Evolutionary conservation across 2,797 vertebrate genomes (phyloP).

Genomic region (Sphenopsis melanotis): DNA sequence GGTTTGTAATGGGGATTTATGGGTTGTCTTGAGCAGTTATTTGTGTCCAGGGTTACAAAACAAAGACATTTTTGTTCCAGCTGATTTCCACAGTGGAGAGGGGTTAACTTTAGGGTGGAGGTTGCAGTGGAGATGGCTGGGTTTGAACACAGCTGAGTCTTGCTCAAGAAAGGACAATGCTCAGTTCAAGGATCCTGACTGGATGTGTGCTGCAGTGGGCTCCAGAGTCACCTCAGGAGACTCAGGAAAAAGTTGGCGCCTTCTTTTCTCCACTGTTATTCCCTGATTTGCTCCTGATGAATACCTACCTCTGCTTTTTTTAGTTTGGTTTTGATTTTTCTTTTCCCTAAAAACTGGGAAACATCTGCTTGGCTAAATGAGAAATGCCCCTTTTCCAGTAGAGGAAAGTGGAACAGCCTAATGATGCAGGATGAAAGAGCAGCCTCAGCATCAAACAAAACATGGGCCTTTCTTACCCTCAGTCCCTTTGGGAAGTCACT

Average conservation of each 20-base stretch:
- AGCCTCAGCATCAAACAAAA: not conserved
- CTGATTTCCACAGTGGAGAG: not conserved
- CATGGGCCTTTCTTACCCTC: not conserved
- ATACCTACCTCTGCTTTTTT: not conserved
- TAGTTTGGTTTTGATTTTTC: not conserved
- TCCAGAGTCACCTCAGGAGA: not conserved
- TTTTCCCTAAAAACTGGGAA: not conserved
- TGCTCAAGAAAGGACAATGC: not conserved
- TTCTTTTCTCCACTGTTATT: not conserved
- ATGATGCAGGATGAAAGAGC: slow-evolving; percentile 10
- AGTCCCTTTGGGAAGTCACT: not conserved
- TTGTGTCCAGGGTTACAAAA: not conserved
- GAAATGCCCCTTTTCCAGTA: not conserved
- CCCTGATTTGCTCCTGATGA: not conserved
- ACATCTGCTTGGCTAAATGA: not conserved
- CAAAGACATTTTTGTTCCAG: not conserved
- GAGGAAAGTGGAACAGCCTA: not conserved
- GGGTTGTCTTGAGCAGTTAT: not conserved
- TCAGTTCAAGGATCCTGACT: not conserved
- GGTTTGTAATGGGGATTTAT: not conserved
- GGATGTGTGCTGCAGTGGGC: not conserved
- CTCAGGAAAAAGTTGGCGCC: not conserved
- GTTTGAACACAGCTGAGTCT: not conserved
- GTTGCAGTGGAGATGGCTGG: not conserved
- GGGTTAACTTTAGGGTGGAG: not conserved